These are phyloP conservation scores for Aphidius ervi DNA, from an alignment of 1,140 invertebrate genomes.

Conservation along the genomic window DNA sequence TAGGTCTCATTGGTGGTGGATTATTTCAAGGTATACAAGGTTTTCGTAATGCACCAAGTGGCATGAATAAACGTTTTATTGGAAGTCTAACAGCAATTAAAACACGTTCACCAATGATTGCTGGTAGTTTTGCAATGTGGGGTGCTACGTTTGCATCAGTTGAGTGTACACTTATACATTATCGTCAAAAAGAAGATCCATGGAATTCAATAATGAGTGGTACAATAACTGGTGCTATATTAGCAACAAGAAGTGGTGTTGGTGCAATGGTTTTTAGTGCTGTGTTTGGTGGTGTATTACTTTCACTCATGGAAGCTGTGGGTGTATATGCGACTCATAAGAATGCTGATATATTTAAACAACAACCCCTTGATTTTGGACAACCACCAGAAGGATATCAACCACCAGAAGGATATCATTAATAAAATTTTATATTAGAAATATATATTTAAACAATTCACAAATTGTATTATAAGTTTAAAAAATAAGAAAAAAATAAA, in stretches of 20 bases:
- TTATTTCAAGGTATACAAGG: conserved; percentile 97
- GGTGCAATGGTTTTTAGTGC: conserved; percentile 94
- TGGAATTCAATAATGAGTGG: conserved; percentile 98
- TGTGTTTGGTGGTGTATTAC: conserved; percentile 86
- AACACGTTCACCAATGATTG: conserved; percentile 84
- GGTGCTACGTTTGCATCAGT: conserved; percentile 96
- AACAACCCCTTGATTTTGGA: conserved; percentile 65
- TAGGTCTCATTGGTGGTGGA: conserved; percentile 95
- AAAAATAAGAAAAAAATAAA: too few relatives aligned
- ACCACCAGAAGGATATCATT: too few relatives aligned
- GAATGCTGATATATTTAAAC: conserved; percentile 82
- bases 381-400: conserved; percentile 61
- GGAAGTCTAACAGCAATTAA: conserved; percentile 85
- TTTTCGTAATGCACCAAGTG: conserved; percentile 92
- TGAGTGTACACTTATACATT: conserved; percentile 91
- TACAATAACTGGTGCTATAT: conserved; percentile 88
- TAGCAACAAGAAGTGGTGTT: conserved; percentile 91
- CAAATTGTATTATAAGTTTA: too few relatives aligned
- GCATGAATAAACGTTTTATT: conserved; percentile 68
- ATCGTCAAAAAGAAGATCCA: conserved; percentile 95
- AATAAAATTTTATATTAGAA: too few relatives aligned
- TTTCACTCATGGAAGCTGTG: conserved; percentile 95
- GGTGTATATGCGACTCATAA: conserved; percentile 60
- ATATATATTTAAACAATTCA: too few relatives aligned
- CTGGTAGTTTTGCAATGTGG: conserved; percentile 92